Base-by-base conservation (phyloP, 2,113 vertebrate species). In the Hymenochirus boettgeri region DNA sequence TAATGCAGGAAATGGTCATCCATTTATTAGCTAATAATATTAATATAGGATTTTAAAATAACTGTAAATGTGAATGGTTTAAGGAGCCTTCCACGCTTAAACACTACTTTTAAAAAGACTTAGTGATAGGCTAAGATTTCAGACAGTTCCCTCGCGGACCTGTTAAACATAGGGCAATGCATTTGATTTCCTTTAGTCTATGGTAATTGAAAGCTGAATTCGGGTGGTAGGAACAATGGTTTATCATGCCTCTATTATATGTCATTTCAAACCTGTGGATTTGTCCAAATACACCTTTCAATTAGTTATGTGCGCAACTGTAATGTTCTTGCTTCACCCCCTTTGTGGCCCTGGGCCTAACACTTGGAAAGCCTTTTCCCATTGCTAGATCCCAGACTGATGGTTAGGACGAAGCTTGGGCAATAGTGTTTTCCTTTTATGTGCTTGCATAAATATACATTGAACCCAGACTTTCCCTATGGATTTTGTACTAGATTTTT, bases 261-360 rank as follows among this genome's bases (percentile, higher is more conserved):
- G 75, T 75, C 80, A 83, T 86, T 88, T 87, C 83, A n/a, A 86
- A 42, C 76, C 79, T 83, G 74, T 80, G 81, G 83, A 78, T 83
- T 75, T 77, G 72, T 73, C 26, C 11, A 57, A 25, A 65, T 73
- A 74, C 75, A 62, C 69, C 72, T 83, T 79, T 78, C 83, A 75
- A 75, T 79, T 73, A 18, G 21, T 80, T 73, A n/a, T n/a, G n/a
- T n/a, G n/a, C n/a, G n/a, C n/a, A n/a, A n/a, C n/a, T n/a, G n/a
- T n/a, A n/a, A n/a, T n/a, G n/a, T n/a, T n/a, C n/a, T n/a, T n/a
- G n/a, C n/a, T n/a, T n/a, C n/a, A n/a, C n/a, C n/a, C n/a, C n/a
- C n/a, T n/a, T n/a, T n/a, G n/a, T n/a, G n/a, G n/a, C n/a, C n/a
- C n/a, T n/a, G n/a, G n/a, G n/a, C n/a, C n/a, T n/a, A n/a, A n/a